Conservation (phyloP, 2,888 invertebrate genomes). For the Drosophila melanocephala region DNA sequence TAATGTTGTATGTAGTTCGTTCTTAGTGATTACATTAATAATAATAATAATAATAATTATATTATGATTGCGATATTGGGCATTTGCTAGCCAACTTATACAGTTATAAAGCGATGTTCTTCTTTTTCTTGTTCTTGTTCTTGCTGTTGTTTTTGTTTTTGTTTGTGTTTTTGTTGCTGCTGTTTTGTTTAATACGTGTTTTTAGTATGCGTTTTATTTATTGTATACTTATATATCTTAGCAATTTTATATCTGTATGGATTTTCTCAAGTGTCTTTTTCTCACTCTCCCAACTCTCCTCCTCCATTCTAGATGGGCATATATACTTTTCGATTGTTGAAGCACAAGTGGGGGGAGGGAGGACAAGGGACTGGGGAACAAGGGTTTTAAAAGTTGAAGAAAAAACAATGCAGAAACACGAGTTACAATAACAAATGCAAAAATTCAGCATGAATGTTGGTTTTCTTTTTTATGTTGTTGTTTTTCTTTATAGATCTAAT, state of each 20-base stretch:
- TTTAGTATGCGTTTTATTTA: slow-evolving; percentile 21
- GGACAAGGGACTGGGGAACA: neutral
- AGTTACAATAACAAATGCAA: slow-evolving; percentile 59
- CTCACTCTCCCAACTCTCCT: slow-evolving; percentile 4
- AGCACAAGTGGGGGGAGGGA: slow-evolving; percentile 43
- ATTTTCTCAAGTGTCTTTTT: slow-evolving; percentile 4
- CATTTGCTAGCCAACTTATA: slow-evolving; percentile 48
- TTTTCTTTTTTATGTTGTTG: neutral
- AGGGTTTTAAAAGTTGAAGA: slow-evolving; percentile 5
- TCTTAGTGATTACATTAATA: slow-evolving; percentile 36
- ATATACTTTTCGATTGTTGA: neutral
- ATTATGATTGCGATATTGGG: slow-evolving; percentile 53
- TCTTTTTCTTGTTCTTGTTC: neutral
- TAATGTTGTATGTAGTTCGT: slow-evolving; percentile 13
- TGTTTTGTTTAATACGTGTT: slow-evolving; percentile 28
- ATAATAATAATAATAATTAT: slow-evolving; percentile 37
- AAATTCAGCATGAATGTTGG: slow-evolving; percentile 48
- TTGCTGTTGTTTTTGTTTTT: slow-evolving; percentile 4
- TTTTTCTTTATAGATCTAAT: slow-evolving; percentile 38
- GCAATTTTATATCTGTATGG: slow-evolving; percentile 17
- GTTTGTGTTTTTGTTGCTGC: neutral
- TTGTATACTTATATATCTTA: slow-evolving; percentile 23
- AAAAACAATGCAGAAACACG: slow-evolving; percentile 27
- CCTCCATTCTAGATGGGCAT: neutral
- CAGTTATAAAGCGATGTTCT: slow-evolving; percentile 57